Conservation (phyloP, 2,113 vertebrate species). For the Lagopus muta region DNA sequence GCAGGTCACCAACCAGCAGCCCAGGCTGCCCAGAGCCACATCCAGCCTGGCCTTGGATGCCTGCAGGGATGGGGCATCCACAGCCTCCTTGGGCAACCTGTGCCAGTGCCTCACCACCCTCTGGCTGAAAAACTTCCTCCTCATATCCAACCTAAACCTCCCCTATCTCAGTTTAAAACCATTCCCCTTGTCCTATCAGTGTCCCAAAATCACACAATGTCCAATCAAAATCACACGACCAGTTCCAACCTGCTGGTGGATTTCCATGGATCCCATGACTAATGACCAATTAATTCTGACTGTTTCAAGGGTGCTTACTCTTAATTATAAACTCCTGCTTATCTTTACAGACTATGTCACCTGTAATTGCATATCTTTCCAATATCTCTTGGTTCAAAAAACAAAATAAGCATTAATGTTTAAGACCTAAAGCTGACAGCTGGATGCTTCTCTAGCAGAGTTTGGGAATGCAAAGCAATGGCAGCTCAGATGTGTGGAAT, state of each 20-base stretch:
- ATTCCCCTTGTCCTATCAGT: no score
- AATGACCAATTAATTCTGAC: slow-evolving; percentile 8
- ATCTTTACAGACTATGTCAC: not conserved
- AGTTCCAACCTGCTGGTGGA: not conserved
- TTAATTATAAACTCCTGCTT: slow-evolving; percentile 24
- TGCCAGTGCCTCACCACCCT: no score
- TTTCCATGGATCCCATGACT: not conserved
- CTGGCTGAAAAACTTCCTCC: no score
- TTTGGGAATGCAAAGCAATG: not conserved
- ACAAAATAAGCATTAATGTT: not conserved
- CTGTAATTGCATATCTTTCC: not conserved
- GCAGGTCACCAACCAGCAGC: no score
- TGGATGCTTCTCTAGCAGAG: not conserved
- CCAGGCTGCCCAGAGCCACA: no score
- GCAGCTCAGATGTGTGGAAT: not conserved
- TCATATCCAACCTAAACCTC: no score
- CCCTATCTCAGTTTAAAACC: no score
- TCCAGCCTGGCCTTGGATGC: no score
- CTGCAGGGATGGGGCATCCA: no score
- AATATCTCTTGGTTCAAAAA: not conserved
- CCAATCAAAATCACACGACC: no score
- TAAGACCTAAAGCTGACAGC: not conserved
- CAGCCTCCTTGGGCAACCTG: no score
- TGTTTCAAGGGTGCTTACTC: slow-evolving; percentile 27
- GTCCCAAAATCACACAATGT: no score